Base-by-base conservation (phyloP, 2,113 vertebrate species). In the Amphiprion ocellaris region DNA sequence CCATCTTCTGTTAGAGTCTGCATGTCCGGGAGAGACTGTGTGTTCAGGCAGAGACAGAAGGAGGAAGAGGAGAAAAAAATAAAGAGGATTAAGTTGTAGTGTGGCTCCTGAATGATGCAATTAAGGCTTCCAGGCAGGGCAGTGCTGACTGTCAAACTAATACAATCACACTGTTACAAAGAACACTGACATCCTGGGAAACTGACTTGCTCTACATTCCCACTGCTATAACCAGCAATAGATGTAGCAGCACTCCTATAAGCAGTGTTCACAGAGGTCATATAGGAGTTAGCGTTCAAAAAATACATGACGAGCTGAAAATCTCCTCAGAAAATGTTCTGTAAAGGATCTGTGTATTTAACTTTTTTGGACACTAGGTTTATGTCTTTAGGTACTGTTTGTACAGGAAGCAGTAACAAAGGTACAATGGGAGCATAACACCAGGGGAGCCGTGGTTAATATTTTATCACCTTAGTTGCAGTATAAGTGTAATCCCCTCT, bases 1-100 rank as follows among this genome's bases (percentile, higher is more conserved):
- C 95, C 96, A 46, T 98, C 98, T 86, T 98, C 97, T 56, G 97
- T 96, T 74, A 98, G 94, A 49, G 96, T 96, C 93, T 98, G 97
- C 96, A 97, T 97, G 93, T 99, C 98, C 56, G 97, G 96, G 79
- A 99, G 96, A 74, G 97, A 99, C 98, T 92, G 81, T 8, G 59
- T 19, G 12, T 50, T 33, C 14, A 62, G 10, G 70, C 23, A 47
- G 4, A n/a, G 16, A 64, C 24, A 19, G 30, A 33, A 47, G 28
- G 65, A 59, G 24, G 30, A 60, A 60, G 59, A 24, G 30, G 28
- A 47, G 21, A 23, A 30, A 23, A 53, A 10, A 5, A 1, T 2
- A 50, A 3, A 4, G n/a, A 23, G 16, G 77, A 79, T 74, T 67
- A 59, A 53, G 65, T 69, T 70, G 21, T 17, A 37, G 59, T 28